Conservation (phyloP, 2,113 vertebrate genomes). For the Ovibos moschatus region DNA sequence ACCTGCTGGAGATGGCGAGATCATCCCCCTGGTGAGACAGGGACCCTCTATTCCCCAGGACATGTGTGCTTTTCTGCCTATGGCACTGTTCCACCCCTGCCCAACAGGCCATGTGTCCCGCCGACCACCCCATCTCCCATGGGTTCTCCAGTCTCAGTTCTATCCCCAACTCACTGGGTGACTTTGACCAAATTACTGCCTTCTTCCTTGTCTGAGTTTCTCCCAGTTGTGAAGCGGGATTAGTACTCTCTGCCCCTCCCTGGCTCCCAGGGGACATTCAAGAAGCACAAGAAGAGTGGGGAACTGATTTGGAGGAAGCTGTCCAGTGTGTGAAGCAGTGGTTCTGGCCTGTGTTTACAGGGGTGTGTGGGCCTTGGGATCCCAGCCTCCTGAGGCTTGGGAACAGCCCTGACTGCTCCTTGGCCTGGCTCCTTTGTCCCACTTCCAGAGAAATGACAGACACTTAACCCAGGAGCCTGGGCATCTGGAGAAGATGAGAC, state of each 20-base stretch:
- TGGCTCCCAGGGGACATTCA: constrained; percentile 39
- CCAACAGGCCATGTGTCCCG: neutral
- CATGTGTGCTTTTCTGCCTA: neutral
- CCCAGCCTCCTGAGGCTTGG: constrained; percentile 54
- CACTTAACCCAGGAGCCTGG: neutral
- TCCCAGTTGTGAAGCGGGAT: neutral
- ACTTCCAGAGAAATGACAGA: constrained; percentile 45
- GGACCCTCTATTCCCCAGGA: neutral
- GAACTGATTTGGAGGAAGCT: constrained; percentile 60
- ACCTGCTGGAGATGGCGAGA: neutral
- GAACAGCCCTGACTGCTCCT: constrained; percentile 65
- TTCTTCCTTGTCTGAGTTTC: constrained; percentile 54
- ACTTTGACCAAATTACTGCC: neutral
- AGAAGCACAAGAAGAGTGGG: constrained; percentile 54
- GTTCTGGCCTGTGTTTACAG: constrained; percentile 38
- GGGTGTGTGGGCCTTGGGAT: constrained; percentile 58
- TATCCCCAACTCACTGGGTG: constrained; percentile 10
- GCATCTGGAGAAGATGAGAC: neutral
- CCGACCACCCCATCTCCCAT: neutral
- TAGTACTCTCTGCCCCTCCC: constrained; percentile 62
- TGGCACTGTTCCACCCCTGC: neutral
- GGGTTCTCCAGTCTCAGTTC: neutral
- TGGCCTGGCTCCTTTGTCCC: constrained; percentile 42
- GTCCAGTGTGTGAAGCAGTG: constrained; percentile 24
- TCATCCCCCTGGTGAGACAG: neutral